Evolutionary conservation across 2,797 vertebrate genomes (phyloP).

Genomic region (Parotocinclus haroldoi): DNA sequence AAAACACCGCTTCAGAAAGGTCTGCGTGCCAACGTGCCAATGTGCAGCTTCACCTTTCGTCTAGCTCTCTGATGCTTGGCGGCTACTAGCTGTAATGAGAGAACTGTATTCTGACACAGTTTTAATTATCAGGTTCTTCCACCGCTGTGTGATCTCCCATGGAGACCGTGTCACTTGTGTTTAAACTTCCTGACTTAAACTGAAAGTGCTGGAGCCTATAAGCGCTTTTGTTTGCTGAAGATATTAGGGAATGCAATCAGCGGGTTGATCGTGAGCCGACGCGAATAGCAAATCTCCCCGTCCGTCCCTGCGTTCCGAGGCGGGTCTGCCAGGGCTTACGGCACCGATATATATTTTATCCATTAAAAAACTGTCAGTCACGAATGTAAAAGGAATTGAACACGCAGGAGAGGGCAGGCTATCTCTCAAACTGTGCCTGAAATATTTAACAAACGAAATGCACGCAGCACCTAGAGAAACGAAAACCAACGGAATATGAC

Average conservation of each 20-base stretch:
- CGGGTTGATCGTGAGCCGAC: no score
- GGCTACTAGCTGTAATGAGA: neutral
- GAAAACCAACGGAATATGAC: neutral
- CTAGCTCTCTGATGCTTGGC: neutral
- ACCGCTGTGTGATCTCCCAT: constrained; percentile 1
- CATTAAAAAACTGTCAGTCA: neutral
- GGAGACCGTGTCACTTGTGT: constrained; percentile 1
- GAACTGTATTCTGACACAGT: neutral
- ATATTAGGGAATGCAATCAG: constrained; percentile 17
- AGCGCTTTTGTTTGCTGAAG: constrained; percentile 13
- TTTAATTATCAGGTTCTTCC: constrained; percentile 16
- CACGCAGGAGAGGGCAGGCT: neutral
- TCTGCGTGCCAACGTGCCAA: no score
- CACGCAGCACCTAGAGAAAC: neutral
- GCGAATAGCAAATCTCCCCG: no score
- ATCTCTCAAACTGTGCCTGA: neutral
- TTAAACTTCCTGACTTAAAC: neutral
- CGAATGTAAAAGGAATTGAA: constrained; percentile 2
- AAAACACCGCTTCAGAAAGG: neutral
- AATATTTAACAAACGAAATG: neutral
- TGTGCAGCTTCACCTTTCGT: neutral
- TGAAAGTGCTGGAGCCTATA: neutral
- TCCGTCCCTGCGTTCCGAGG: neutral
- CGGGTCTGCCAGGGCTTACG: no score
- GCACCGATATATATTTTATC: no score